Conservation (phyloP, 2,113 vertebrate species). For the Atherinomorus stipes region DNA sequence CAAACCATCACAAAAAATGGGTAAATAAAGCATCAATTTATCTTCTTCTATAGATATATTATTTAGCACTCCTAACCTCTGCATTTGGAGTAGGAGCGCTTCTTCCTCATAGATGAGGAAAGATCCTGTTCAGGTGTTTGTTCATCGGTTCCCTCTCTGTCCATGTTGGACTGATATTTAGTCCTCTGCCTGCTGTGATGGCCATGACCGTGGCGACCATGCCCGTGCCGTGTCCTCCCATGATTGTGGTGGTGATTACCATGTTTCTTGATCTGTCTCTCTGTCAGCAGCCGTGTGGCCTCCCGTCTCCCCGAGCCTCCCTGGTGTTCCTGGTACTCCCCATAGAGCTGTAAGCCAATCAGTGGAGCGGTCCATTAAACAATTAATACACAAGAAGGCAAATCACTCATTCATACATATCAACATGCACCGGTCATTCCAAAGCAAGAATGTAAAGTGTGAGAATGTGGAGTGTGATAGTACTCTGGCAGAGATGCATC, state of each 20-base stretch:
- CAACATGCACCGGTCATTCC: conserved; percentile 17
- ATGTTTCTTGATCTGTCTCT: conserved; percentile 79
- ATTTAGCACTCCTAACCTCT: conserved; percentile 76
- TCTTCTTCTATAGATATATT: rapidly evolving
- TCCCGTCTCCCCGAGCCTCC: conserved; percentile 81
- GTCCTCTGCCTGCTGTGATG: conserved; percentile 45
- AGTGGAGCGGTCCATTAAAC: background rate
- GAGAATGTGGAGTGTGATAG: conserved; percentile 24
- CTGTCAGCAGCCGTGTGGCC: conserved; percentile 80
- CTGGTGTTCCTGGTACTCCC: conserved; percentile 88
- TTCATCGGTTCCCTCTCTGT: conserved; percentile 16
- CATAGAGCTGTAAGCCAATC: conserved; percentile 83
- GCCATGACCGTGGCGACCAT: conserved; percentile 36
- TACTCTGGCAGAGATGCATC: conserved; percentile 11
- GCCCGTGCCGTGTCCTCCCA: conserved; percentile 21
- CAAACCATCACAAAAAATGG: background rate
- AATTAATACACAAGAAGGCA: background rate
- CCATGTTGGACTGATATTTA: conserved; percentile 48
- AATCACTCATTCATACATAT: conserved; percentile 22
- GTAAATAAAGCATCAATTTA: rapidly evolving
- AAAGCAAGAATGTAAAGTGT: background rate
- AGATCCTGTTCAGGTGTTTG: conserved; percentile 30
- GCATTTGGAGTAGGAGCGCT: conserved; percentile 86
- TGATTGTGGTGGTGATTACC: conserved; percentile 45
- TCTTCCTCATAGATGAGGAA: conserved; percentile 73